Percentiles rank a stretch among this genome's conserved stretches.
Conservation (phyloP, 1,140 invertebrate genomes). For the Danaus melanippus region DNA sequence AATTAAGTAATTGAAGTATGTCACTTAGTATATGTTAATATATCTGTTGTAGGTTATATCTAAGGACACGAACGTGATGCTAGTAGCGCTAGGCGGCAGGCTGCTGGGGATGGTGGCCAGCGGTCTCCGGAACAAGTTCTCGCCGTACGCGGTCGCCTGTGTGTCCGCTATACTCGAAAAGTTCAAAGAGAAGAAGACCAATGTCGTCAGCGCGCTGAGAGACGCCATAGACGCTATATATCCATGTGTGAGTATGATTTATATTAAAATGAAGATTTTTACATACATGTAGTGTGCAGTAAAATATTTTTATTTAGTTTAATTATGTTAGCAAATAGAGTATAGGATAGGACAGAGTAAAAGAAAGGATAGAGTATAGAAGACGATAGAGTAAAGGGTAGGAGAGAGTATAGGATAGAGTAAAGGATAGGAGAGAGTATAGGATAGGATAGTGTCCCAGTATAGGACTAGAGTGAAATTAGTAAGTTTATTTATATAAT, state of each 20-base stretch:
- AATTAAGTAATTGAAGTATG: too few relatives aligned
- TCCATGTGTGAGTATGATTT: constrained; percentile 75
- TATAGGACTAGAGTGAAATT: too few relatives aligned
- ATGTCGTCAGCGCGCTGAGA: constrained; percentile 86
- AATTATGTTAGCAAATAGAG: too few relatives aligned
- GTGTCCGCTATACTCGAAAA: constrained; percentile 91
- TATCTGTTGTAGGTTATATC: constrained; percentile 77
- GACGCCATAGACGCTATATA: constrained; percentile 96
- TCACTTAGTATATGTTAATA: background rate
- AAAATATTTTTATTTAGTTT: too few relatives aligned
- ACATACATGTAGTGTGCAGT: too few relatives aligned
- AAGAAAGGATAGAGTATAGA: too few relatives aligned
- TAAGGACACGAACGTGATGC: constrained; percentile 96
- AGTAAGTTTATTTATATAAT: too few relatives aligned
- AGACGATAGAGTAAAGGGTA: too few relatives aligned
- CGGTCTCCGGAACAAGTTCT: constrained; percentile 92
- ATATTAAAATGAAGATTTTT: background rate
- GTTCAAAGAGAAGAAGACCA: constrained; percentile 98
- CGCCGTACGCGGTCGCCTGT: constrained; percentile 85
- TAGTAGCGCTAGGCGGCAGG: constrained; percentile 90
- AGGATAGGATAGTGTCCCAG: too few relatives aligned
- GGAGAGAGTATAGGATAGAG: too few relatives aligned
- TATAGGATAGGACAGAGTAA: too few relatives aligned
- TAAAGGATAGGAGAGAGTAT: too few relatives aligned
- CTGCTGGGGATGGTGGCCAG: constrained; percentile 86